These are phyloP conservation scores for Homalodisca vitripennis DNA, from an alignment of 1,140 invertebrate species.

Conservation along the genomic window DNA sequence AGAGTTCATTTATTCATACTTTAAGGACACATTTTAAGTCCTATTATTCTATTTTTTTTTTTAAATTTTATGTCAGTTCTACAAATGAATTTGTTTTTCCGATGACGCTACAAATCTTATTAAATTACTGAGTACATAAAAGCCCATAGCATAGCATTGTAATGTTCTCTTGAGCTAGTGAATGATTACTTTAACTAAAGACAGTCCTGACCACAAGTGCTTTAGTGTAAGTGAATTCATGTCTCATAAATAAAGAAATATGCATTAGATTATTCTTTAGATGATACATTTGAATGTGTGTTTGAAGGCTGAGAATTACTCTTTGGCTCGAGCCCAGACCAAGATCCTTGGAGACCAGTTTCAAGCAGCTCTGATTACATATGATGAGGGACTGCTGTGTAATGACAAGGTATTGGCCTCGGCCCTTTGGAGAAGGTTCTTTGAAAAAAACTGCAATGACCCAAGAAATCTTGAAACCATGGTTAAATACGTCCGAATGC, in stretches of 20 bases:
- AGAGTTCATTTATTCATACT: no score
- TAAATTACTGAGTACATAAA: background rate
- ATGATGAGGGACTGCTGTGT: conserved; percentile 78
- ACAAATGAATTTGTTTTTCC: no score
- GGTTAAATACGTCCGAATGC: conserved; percentile 69
- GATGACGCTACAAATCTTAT: no score
- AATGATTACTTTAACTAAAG: background rate
- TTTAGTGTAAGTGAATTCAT: background rate
- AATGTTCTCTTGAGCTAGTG: background rate
- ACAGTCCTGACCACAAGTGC: background rate
- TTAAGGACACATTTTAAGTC: no score
- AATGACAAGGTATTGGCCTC: conserved; percentile 72
- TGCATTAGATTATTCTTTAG: background rate
- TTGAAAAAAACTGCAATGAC: conserved; percentile 59
- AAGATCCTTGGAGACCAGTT: conserved; percentile 68
- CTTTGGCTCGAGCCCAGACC: conserved; percentile 48
- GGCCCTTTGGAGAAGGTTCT: conserved; percentile 82
- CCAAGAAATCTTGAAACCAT: conserved; percentile 63
- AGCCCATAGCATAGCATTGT: background rate
- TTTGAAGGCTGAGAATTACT: conserved; percentile 56
- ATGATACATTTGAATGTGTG: conserved; percentile 23
- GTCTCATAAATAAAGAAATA: background rate
- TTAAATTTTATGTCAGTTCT: no score
- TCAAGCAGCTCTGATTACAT: conserved; percentile 78
- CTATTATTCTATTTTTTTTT: no score